Base-by-base conservation (phyloP, 2,888 invertebrate genomes). In the Morpho achilles region DNA sequence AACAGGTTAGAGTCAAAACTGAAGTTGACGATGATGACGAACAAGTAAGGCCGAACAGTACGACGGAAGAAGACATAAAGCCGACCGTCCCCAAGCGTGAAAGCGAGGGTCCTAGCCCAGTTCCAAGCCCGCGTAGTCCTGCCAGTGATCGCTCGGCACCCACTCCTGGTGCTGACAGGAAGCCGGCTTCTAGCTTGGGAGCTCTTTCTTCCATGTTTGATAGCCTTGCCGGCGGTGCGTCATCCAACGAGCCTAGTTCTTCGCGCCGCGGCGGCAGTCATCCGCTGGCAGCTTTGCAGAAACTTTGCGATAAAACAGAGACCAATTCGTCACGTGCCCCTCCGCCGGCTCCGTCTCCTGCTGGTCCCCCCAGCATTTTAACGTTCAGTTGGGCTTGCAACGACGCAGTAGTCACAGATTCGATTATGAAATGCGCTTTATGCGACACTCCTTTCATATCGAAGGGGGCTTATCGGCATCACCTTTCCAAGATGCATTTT, bases 391-490 rank as follows among this genome's bases (percentile, higher is more conserved):
- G 97, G 97, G 97, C 97, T 53, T 97, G 97, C 85, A 97, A 97
- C 79, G 97, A 97, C 79, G 97, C 97, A 7, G 95, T 97, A 4
- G 94, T 96, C 75, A 96, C 96, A 0, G 96, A 97, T 75, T 95
- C 96, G 40, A 95, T 97, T 62, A 97, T 98, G 94, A 98, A 98
- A 84, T 98, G 98, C 86, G 97, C 97, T 56, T 96, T 97, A 76
- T 98, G 98, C 91, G 98, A 98, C 85, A 97, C 97, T 32, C 97
- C 97, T 39, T 98, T 98, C 82, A 97, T 97, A 69, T 98, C 98
- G 46, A 98, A 98, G 87, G 98, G 98, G 56, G 98, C 98, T 8
- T 98, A 98, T 86, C 93, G 99, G 74, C 98, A 98, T 84, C 99
- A 99, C 77, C 90, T 98, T 72, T 98, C 97, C 51, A 98, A 98